Evolutionary conservation across 1,140 invertebrate genomes (phyloP), one percentile per base, ranked within the genome.

Genomic region (Epicauta chinensis): DNA sequence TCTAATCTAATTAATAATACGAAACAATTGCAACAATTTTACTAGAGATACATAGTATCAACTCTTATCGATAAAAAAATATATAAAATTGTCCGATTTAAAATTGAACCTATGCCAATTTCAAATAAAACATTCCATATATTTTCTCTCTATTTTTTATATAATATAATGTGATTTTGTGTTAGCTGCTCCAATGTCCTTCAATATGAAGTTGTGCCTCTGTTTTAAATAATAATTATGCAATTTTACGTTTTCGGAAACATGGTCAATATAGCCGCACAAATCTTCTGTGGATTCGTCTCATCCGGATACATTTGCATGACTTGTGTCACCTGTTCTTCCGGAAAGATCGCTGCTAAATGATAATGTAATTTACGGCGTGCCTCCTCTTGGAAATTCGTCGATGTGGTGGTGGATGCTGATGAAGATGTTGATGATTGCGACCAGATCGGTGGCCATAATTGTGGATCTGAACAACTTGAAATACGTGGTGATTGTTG

Each of bases 291-390:
- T 0, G 91, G 82, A 71, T 94, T 87, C 1, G 82, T 90, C 68
- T 93, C 89, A 23, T 91, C 84, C 0, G 92, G 93, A 72, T 89
- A 86, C 36, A 86, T 67, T 40, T 84, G 79, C 86, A 96, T 89
- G 0, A 86, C 91, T 17, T 84, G 78, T 16, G 81, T 78, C 1
- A 97, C 92, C 68, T 92, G 86, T 50, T 89, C 84, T 65, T 91
- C 87, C 0, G 91, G 90, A 69, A 96, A 96, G 31, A 95, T 83
- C 31, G 83, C 86, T 7, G 86, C 80, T 23, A 96, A 72, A 68
- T 94, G 89, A 70, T 89, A 93, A 63, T 89, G 90, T 51, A 93
- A 71, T 52, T 82, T 77, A 16, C 82, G 75, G 3, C 90, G 77
- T 2, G 82, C 80, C 50, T 91, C 88, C 29, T 84, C 75, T 31